phyloP scores from a whole-genome alignment of 1,140 invertebrate species.

The Cyclina sinensis region DNA sequence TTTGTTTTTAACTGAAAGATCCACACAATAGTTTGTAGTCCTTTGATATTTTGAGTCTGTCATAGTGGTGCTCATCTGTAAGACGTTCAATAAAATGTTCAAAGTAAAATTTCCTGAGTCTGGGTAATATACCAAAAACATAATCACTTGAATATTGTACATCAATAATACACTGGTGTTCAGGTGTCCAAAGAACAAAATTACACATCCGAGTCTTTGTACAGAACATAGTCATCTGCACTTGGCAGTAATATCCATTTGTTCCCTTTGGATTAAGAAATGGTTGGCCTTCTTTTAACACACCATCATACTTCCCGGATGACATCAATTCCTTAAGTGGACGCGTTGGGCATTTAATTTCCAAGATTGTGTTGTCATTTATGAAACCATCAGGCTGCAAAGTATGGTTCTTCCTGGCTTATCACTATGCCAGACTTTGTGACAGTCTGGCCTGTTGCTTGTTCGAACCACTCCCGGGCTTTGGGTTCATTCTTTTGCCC shows the following conservation, averaged over 20 bases:
- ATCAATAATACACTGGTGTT: background rate
- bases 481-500: constrained; percentile 29
- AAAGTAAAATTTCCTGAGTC: background rate
- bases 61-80: background rate
- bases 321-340: background rate
- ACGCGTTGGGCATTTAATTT: constrained; percentile 22
- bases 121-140: background rate
- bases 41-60: background rate
- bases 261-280: background rate
- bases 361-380: background rate
- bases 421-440: background rate
- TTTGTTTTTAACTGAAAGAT: background rate
- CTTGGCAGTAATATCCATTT: constrained; percentile 11
- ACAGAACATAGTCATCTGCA: constrained; percentile 1
- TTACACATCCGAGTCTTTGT: background rate
- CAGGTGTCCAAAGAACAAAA: background rate
- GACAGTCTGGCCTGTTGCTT: background rate
- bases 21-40: background rate
- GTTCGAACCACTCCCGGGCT: constrained; percentile 4
- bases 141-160: background rate
- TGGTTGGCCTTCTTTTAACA: background rate
- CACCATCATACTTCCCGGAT: constrained; percentile 5
- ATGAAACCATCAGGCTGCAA: constrained; percentile 25
- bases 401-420: background rate
- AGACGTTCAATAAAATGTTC: constrained; percentile 1